These are phyloP conservation scores for Donacobius atricapilla DNA, from an alignment of 2,113 vertebrate genomes.

Conservation along the genomic window DNA sequence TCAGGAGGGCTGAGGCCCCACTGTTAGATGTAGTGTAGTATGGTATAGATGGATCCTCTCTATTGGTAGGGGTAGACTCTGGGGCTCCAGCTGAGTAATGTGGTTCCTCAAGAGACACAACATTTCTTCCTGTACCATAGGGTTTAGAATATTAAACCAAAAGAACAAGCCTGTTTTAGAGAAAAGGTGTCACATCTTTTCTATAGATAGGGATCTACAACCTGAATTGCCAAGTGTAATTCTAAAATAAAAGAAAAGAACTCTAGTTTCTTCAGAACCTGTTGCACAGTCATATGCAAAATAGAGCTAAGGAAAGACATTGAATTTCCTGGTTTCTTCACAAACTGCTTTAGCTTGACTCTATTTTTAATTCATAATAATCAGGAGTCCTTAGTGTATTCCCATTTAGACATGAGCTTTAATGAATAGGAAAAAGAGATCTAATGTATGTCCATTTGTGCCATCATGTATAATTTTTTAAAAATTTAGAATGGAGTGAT, in stretches of 20 bases:
- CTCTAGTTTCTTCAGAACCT: not conserved
- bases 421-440: not conserved
- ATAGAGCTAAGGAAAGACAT: not conserved
- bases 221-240: not conserved
- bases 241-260: not conserved
- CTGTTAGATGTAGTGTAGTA: not conserved
- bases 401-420: not conserved
- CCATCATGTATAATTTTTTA: not conserved
- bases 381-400: not conserved
- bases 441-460: not conserved
- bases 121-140: not conserved
- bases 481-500: not conserved
- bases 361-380: not conserved
- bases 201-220: not conserved
- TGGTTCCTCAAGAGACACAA: not conserved
- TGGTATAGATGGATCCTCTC: not conserved
- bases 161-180: not conserved
- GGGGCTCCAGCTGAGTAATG: not conserved
- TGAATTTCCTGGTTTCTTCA: not conserved
- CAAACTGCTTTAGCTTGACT: not conserved
- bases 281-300: not conserved
- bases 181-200: not conserved
- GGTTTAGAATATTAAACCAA: not conserved
- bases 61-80: not conserved
- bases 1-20: not conserved